Percentiles rank a stretch among this genome's conserved stretches.
These are phyloP conservation scores for Scolopax mira DNA, from an alignment of 2,113 vertebrate genomes.

Conservation along the genomic window DNA sequence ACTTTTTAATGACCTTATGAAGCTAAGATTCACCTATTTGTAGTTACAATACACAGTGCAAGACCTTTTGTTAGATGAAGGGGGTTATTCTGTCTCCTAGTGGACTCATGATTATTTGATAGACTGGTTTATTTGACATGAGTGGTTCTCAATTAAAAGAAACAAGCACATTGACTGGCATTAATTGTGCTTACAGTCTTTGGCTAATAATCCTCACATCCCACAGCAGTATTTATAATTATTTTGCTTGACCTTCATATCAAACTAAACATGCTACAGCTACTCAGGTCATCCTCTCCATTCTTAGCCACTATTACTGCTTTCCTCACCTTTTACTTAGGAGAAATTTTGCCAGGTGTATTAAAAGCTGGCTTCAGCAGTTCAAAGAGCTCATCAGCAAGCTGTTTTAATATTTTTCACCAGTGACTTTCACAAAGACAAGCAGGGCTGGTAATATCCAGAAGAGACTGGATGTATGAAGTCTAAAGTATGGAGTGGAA, in stretches of 20 bases:
- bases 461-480: not conserved
- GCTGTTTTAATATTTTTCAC: not conserved
- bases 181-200: not conserved
- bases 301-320: not conserved
- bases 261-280: not conserved
- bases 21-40: not conserved
- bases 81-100: not conserved
- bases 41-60: not conserved
- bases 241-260: constrained; percentile 28
- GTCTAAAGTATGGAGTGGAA: not conserved
- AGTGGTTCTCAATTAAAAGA: constrained; percentile 32
- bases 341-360: not conserved
- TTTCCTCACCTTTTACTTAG: not conserved
- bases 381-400: not conserved
- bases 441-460: not conserved
- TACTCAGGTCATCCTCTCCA: not conserved
- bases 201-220: not conserved
- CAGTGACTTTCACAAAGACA: not conserved
- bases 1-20: not conserved
- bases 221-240: not conserved
- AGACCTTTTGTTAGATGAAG: not conserved
- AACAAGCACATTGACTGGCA: constrained; percentile 6
- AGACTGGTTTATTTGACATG: constrained; percentile 34
- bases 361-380: not conserved
- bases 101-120: constrained; percentile 22